A percentile compares a stretch with the other conserved stretches of the same genome.
phyloP scores from a whole-genome alignment of 2,113 vertebrate genomes.

The Connochaetes taurinus region DNA sequence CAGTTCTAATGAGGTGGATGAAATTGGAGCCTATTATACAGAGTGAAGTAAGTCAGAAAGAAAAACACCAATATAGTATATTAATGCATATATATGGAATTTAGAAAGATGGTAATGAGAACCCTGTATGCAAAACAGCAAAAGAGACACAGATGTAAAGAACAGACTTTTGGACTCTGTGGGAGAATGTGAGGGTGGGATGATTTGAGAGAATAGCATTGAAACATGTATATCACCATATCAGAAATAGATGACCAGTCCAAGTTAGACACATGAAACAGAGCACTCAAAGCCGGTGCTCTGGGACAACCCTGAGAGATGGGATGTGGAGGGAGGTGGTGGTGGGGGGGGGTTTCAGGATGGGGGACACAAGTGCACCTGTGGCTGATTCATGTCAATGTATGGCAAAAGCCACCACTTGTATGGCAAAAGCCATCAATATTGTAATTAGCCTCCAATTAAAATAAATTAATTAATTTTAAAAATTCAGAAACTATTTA shows the following conservation, averaged over 20 bases:
- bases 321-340: neutral
- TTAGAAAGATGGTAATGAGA: neutral
- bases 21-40: neutral
- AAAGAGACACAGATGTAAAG: neutral
- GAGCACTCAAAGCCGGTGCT: rapidly evolving
- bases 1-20: neutral
- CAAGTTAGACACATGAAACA: neutral
- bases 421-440: neutral
- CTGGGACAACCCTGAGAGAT: neutral
- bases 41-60: neutral
- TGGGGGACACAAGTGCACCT: neutral
- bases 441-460: neutral
- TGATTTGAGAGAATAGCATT: neutral
- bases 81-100: neutral
- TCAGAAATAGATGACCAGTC: neutral
- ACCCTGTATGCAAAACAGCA: neutral
- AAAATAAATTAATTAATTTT: neutral
- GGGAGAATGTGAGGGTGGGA: neutral
- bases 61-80: neutral
- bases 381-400: neutral
- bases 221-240: neutral
- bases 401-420: neutral
- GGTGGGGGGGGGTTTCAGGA: neutral
- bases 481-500: neutral
- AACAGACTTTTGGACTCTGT: neutral